Percentiles rank a stretch among this genome's conserved stretches.
These are phyloP conservation scores for Heliconius charithonia DNA, from an alignment of 2,888 invertebrate species.

Conservation along the genomic window DNA sequence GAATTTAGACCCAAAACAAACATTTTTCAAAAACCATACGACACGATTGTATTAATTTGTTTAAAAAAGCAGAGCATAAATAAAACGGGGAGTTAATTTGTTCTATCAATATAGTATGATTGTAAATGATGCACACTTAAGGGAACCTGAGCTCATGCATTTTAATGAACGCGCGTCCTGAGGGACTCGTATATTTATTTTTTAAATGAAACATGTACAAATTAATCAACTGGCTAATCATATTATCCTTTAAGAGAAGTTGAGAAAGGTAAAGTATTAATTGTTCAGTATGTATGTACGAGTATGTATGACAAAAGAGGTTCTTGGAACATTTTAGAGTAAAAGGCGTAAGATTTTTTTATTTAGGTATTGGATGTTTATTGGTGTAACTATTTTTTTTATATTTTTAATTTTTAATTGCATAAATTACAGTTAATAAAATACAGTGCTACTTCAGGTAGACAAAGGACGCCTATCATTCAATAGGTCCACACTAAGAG, in stretches of 20 bases:
- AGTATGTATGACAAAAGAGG: background rate
- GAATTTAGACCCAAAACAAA: background rate
- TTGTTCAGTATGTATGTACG: background rate
- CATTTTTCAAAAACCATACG: background rate
- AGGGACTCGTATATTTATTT: constrained; percentile 14
- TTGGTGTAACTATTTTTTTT: too few species aligned
- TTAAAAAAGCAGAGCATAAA: background rate
- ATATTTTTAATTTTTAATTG: too few species aligned
- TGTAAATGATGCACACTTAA: constrained; percentile 6
- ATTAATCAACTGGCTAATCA: constrained; percentile 25
- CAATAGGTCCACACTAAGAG: too few species aligned
- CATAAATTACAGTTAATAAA: too few species aligned
- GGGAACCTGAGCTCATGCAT: constrained; percentile 18
- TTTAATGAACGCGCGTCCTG: constrained; percentile 14
- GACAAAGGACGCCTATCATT: too few species aligned
- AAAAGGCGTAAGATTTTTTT: too few species aligned
- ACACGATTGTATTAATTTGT: background rate
- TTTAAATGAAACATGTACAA: constrained; percentile 21
- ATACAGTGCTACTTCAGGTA: too few species aligned
- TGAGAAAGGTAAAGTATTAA: background rate
- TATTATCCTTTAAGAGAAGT: background rate
- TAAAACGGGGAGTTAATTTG: constrained; percentile 19
- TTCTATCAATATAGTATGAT: constrained; percentile 11
- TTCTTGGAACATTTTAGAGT: too few species aligned
- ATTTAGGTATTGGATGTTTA: too few species aligned